Evolutionary conservation across 64 coral and sea anemone genomes (phyloP).

Genomic region (Dendronephthya gigantea): DNA sequence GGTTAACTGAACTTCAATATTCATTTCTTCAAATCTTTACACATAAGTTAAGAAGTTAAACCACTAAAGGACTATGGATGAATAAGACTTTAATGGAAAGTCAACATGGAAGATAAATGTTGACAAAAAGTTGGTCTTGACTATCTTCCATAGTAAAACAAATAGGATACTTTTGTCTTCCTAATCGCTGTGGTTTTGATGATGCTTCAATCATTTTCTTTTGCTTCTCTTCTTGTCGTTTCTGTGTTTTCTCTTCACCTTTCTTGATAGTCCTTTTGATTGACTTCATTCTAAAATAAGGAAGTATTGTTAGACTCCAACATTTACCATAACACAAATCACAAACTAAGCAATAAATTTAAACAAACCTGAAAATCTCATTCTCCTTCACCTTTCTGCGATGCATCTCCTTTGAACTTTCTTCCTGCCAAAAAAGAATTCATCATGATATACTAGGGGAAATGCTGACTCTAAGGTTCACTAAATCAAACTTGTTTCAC

Average conservation of each 20-base stretch:
- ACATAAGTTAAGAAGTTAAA: neutral
- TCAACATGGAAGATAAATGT: too few species aligned
- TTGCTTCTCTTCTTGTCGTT: constrained; percentile 56
- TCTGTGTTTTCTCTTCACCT: constrained; percentile 39
- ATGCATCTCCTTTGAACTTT: constrained; percentile 49
- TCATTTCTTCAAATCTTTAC: constrained; percentile 59
- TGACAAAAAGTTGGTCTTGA: too few species aligned
- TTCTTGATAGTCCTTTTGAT: constrained; percentile 63
- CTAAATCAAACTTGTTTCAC: neutral
- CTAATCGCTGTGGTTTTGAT: constrained; percentile 53
- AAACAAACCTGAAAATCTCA: constrained; percentile 71
- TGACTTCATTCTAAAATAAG: constrained; percentile 51
- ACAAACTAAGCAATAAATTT: neutral
- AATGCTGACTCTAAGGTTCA: too few species aligned
- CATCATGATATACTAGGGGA: neutral
- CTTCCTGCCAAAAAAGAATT: constrained; percentile 20
- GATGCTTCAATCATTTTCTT: constrained; percentile 33
- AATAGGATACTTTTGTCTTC: constrained; percentile 66
- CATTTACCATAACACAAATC: neutral
- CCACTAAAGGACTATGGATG: too few species aligned
- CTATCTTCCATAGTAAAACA: too few species aligned
- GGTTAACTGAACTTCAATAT: constrained; percentile 69
- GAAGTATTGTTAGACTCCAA: neutral
- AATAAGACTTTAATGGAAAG: too few species aligned
- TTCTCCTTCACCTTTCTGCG: constrained; percentile 46